Percentiles rank a stretch among this genome's conserved stretches.
These are phyloP conservation scores for Chlorops oryzae DNA, from an alignment of 1,140 invertebrate species.

Conservation along the genomic window DNA sequence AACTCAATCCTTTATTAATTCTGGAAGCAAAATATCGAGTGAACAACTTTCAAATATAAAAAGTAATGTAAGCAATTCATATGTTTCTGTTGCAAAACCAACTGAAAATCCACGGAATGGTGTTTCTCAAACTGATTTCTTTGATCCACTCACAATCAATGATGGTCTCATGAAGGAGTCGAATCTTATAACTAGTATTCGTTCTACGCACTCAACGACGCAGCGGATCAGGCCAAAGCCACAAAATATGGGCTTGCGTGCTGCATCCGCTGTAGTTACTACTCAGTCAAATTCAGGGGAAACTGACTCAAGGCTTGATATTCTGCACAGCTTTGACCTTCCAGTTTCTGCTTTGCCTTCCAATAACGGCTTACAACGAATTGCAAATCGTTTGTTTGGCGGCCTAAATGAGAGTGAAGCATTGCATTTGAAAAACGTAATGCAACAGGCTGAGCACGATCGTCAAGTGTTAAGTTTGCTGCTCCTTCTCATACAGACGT, in stretches of 20 bases:
- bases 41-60: too few species aligned
- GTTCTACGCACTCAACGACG: conserved; percentile 26
- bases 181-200: conserved; percentile 19
- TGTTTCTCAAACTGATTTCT: conserved; percentile 39
- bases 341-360: conserved; percentile 36
- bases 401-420: conserved; percentile 68
- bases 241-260: too few species aligned
- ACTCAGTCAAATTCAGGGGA: not conserved
- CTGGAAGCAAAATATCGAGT: conserved; percentile 18
- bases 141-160: conserved; percentile 66
- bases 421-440: conserved; percentile 67
- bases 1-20: conserved; percentile 43
- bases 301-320: conserved; percentile 30
- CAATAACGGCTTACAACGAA: conserved; percentile 54
- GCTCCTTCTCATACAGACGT: conserved; percentile 67
- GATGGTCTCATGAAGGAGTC: conserved; percentile 54
- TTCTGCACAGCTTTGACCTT: conserved; percentile 39
- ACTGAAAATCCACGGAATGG: conserved; percentile 46
- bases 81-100: conserved; percentile 38
- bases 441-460: conserved; percentile 72
- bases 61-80: conserved; percentile 33
- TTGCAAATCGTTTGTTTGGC: conserved; percentile 66
- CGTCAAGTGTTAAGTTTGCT: conserved; percentile 67
- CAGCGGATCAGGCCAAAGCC: conserved; percentile 15
- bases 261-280: not conserved